Conservation (phyloP, 2,113 vertebrate species). For the Melanocharis versteri region DNA sequence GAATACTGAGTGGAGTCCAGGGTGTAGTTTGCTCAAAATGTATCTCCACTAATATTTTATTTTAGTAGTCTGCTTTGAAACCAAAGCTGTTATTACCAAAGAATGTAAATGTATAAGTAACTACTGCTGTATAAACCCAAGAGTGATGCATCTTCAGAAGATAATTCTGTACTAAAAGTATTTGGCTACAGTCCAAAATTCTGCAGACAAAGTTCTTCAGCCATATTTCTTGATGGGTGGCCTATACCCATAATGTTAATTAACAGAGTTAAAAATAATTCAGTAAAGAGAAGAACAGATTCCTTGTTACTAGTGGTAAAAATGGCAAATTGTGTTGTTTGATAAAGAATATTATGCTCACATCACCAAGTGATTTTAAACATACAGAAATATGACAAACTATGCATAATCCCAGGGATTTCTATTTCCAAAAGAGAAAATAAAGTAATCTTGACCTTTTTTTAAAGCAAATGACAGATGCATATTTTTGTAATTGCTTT, state of each 20-base stretch:
- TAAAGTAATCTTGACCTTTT: neutral
- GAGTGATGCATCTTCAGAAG: neutral
- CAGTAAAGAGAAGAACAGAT: neutral
- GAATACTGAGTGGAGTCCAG: neutral
- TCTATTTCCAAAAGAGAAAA: neutral
- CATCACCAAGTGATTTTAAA: neutral
- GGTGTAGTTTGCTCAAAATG: neutral
- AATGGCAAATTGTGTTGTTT: neutral
- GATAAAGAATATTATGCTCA: neutral
- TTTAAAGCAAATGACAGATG: neutral
- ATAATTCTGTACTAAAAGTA: neutral
- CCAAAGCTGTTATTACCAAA: neutral
- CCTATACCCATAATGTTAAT: neutral
- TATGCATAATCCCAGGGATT: neutral
- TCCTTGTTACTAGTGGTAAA: neutral
- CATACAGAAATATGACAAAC: neutral
- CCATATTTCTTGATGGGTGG: neutral
- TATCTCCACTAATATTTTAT: neutral
- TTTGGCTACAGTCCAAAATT: neutral
- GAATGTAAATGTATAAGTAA: neutral
- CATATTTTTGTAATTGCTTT: neutral
- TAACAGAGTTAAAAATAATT: conserved; percentile 14
- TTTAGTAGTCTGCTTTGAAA: neutral
- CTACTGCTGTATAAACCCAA: neutral
- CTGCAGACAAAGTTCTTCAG: neutral